Conservation (phyloP, 2,888 invertebrate genomes). For the Meandrusa payeni region DNA sequence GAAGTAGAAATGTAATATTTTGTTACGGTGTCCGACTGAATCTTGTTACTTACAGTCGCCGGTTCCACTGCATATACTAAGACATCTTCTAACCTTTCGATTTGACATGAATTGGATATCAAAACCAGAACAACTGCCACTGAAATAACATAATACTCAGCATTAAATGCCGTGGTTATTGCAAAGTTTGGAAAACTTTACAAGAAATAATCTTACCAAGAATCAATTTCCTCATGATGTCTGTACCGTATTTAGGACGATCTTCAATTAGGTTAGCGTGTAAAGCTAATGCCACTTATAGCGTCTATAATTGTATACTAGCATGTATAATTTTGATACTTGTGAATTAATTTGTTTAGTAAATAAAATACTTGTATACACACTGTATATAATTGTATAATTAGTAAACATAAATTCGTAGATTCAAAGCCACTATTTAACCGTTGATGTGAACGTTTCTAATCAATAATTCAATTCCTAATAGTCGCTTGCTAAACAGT, state of each 20-base stretch:
- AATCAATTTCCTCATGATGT: conserved; percentile 48
- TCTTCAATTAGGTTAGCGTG: conserved; percentile 39
- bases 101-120: conserved; percentile 32
- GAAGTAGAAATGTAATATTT: conserved; percentile 15
- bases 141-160: conserved; percentile 25
- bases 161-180: no score
- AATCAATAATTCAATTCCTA: no score
- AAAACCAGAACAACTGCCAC: conserved; percentile 29
- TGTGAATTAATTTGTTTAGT: conserved; percentile 19
- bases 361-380: no score
- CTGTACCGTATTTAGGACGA: conserved; percentile 31
- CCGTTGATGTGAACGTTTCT: no score
- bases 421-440: no score
- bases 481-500: no score
- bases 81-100: conserved; percentile 37
- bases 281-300: conserved; percentile 54
- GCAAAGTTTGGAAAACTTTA: no score
- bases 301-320: conserved; percentile 45
- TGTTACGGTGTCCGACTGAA: background rate
- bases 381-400: no score
- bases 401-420: no score
- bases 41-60: conserved; percentile 36
- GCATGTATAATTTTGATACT: conserved; percentile 45
- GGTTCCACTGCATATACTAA: conserved; percentile 36
- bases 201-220: conserved; percentile 43